A percentile compares a stretch with the other conserved stretches of the same genome.
phyloP scores from a whole-genome alignment of 2,113 vertebrate genomes.

The Dromaius novaehollandiae region DNA sequence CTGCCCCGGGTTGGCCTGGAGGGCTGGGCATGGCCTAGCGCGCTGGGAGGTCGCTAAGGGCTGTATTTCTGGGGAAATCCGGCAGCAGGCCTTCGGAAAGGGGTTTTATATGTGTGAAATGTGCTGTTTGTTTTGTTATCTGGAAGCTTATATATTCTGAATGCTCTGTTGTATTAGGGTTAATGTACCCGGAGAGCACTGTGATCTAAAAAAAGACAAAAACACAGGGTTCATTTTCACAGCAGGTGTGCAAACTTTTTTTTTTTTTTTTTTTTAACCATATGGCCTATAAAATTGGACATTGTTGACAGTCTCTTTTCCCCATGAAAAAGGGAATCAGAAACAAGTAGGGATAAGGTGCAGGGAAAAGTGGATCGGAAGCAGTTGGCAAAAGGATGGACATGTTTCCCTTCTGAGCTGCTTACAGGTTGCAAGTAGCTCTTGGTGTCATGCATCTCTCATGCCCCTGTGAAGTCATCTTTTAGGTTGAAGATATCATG shows the following conservation, averaged over 20 bases:
- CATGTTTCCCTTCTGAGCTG: fast-evolving
- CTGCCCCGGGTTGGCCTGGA: not conserved
- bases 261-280: fast-evolving
- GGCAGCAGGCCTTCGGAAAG: fast-evolving
- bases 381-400: fast-evolving
- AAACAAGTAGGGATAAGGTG: not conserved
- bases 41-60: not conserved
- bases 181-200: fast-evolving
- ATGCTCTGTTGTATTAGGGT: fast-evolving
- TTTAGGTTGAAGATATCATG: fast-evolving
- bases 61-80: not conserved
- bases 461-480: not conserved
- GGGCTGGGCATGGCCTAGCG: not conserved
- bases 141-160: fast-evolving
- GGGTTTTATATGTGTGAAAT: fast-evolving
- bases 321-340: not conserved
- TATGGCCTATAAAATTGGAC: no score
- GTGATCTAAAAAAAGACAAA: fast-evolving
- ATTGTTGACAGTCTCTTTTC: not conserved
- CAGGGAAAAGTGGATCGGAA: not conserved
- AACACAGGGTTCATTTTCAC: fast-evolving
- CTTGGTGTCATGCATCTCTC: not conserved
- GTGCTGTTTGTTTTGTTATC: not conserved
- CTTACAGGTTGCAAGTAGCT: fast-evolving
- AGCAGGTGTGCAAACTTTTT: not conserved